Conservation (phyloP, 2,797 vertebrate species). For the Avahi laniger region DNA sequence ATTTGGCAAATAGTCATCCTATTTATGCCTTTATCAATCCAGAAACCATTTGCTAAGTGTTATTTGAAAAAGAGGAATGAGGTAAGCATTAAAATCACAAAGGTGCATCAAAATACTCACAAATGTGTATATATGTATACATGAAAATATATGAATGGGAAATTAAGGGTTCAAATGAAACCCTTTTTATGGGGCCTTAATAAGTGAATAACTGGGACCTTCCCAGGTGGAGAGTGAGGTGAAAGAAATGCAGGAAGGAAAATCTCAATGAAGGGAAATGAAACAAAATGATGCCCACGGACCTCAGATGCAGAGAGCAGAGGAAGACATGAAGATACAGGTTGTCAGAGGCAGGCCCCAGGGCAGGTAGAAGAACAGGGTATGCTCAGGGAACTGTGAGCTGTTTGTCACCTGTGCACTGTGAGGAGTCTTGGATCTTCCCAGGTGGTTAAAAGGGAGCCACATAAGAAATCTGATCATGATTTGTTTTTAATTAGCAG, state of each 20-base stretch:
- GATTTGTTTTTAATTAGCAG: neutral
- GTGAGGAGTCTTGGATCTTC: neutral
- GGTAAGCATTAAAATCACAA: neutral
- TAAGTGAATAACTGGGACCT: neutral
- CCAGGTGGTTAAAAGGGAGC: neutral
- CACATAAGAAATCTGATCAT: neutral
- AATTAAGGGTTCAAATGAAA: neutral
- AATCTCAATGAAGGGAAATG: neutral
- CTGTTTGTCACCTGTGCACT: accelerated
- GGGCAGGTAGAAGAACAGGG: accelerated
- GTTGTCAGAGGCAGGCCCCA: neutral
- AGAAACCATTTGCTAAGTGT: neutral
- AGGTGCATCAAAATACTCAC: neutral
- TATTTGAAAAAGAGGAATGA: neutral
- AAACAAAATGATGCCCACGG: no score
- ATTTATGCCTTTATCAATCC: neutral
- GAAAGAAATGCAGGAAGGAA: neutral
- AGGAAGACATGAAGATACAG: neutral
- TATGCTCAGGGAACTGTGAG: accelerated
- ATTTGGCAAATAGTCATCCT: neutral
- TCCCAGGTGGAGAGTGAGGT: neutral
- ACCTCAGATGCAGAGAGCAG: no score
- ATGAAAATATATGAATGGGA: neutral
- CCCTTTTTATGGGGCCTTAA: neutral
- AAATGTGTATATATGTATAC: neutral